Percentiles rank a stretch among this genome's conserved stretches.
Conservation (phyloP, 2,113 vertebrate genomes). For the Vimba vimba region DNA sequence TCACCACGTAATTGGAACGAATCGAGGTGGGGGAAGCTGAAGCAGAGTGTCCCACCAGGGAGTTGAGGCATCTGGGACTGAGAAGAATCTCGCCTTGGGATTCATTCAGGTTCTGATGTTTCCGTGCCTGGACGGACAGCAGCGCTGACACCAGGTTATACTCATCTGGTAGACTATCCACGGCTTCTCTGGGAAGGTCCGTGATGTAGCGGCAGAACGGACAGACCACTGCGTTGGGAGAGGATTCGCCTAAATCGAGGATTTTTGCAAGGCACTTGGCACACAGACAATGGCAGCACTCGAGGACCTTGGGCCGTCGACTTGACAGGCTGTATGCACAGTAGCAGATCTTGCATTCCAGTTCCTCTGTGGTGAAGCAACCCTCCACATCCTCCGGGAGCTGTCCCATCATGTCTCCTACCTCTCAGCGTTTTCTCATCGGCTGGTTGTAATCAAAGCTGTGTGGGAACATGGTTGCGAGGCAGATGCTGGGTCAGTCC, state of each 20-base stretch:
- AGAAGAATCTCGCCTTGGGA: constrained; percentile 85
- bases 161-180: constrained; percentile 87
- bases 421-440: constrained; percentile 11
- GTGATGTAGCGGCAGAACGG: constrained; percentile 93
- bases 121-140: constrained; percentile 80
- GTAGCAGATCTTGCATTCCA: constrained; percentile 98
- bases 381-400: constrained; percentile 71
- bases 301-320: constrained; percentile 88
- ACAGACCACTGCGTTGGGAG: constrained; percentile 85
- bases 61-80: constrained; percentile 83
- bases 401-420: constrained; percentile 77
- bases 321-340: constrained; percentile 84
- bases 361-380: constrained; percentile 78
- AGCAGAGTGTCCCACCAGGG: constrained; percentile 82
- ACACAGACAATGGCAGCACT: constrained; percentile 91
- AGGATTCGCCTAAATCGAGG: constrained; percentile 87
- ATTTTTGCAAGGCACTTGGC: constrained; percentile 92
- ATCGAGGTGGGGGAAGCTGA: constrained; percentile 72
- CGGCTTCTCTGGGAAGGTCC: constrained; percentile 79
- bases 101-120: constrained; percentile 80
- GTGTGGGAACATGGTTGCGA: constrained; percentile 14
- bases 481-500: constrained; percentile 2
- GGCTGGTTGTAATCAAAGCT: constrained; percentile 41
- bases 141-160: constrained; percentile 83
- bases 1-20: constrained; percentile 87